Evolutionary conservation across 2,888 invertebrate species (phyloP), one percentile per base, ranked within the genome.

Genomic region (Ectemnius lituratus): DNA sequence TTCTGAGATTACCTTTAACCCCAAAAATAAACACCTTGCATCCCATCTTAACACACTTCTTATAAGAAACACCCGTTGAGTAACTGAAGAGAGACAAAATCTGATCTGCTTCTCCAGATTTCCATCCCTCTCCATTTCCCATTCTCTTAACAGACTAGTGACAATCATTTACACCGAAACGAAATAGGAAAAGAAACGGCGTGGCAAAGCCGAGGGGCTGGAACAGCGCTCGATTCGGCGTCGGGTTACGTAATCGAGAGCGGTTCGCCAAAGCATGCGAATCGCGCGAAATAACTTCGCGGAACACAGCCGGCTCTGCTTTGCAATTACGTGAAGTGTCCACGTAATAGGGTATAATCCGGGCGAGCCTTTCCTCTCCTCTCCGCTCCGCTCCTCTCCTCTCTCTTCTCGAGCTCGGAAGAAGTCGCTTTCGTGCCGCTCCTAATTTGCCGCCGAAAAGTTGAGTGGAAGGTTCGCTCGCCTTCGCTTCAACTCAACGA

Each of bases 201-300:
- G 8, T 11, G 37, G 37, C 8, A 23, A 23, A 23, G 23, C 11
- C 8, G 37, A 37, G 8, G 37, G 11, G 37, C 8, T 6, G 37
- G 37, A 11, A 65, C 65, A 58, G 56, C 18, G 27, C 37, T 60
- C 70, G 70, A 70, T 67, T 57, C 67, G 18, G 61, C 63, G 70
- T 62, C 47, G 64, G 67, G 75, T 76, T 76, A 49, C 75, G 58
- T 76, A 76, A 76, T 70, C 70, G 70, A 75, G 70, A 75, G 70
- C 75, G 75, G 70, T 23, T 75, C 59, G 67, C 67, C 75, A 64
- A 67, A 67, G 65, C 76, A 70, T 67, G 75, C 76, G 67, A 67
- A 62, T 61, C 75, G 67, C 66, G 28, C 56, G 64, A 37, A 37
- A 37, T 28, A 63, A 23, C 67, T 59, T 23, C 45, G 49, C 67